Percentiles rank a stretch among this genome's conserved stretches.
phyloP scores from a whole-genome alignment of 2,113 vertebrate species.

The Dasypus novemcinctus region DNA sequence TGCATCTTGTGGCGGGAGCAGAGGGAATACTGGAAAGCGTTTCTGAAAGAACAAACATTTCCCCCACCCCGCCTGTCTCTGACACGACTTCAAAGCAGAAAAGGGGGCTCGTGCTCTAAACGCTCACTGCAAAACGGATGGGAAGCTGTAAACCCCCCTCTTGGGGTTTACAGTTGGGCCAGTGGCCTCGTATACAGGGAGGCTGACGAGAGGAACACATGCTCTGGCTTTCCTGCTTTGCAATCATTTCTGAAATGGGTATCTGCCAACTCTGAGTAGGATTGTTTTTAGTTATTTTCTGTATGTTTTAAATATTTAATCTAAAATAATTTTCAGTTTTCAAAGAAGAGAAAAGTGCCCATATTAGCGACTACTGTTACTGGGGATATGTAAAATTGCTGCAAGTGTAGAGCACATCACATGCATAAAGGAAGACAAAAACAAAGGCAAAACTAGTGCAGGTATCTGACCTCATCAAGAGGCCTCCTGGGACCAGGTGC shows the following conservation, averaged over 20 bases:
- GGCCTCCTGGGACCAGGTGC: too few relatives aligned
- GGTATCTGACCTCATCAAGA: background rate
- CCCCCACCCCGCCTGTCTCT: fast-evolving
- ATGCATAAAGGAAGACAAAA: too few relatives aligned
- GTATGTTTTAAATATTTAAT: background rate
- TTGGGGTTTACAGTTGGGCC: background rate
- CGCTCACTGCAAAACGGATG: background rate
- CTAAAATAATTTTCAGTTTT: background rate
- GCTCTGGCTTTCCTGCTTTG: background rate
- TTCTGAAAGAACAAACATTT: background rate
- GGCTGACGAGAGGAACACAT: background rate
- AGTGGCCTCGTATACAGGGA: background rate
- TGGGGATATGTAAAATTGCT: background rate
- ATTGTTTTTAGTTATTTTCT: background rate
- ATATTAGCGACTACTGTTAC: background rate
- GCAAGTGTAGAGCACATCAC: background rate
- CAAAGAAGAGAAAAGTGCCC: background rate
- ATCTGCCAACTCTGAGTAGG: background rate
- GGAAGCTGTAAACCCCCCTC: background rate
- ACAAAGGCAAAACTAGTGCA: background rate
- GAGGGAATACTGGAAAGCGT: background rate
- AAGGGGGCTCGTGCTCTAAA: background rate
- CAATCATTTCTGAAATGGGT: background rate
- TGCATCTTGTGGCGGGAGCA: background rate
- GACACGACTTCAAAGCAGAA: background rate